Base-by-base conservation (phyloP, 2,888 invertebrate genomes). In the Dexiosoma caninum region DNA sequence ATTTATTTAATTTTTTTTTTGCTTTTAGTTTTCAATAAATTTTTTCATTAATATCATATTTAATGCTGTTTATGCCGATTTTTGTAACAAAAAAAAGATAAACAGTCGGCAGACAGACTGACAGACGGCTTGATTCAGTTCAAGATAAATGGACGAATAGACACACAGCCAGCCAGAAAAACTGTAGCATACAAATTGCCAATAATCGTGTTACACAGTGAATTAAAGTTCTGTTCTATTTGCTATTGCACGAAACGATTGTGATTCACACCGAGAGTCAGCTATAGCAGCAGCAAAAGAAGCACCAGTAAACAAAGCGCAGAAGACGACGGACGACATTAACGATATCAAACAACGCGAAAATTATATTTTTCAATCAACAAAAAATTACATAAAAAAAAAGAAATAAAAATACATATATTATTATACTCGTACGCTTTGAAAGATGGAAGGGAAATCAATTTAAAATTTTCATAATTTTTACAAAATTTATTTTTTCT, bases 151-250 rank as follows among this genome's bases (percentile, higher is more conserved):
- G 40, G 16, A 30, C 55, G 30, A 19, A 57, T 21, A 19, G 30
- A 42, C 32, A 37, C 12, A 71, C 59, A 60, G 16, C 30, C 30
- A 35, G 60, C 12, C 37, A 57, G 35, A 27, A 35, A n/a, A 42
- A 62, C 7, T 62, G 16, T 30, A 42, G 32, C 42, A 60, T 30
- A 67, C 70, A 76, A 67, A 67, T 62, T 23, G 60, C 53, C 64
- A 67, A 62, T 80, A 76, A 72, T 80, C 62, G 55, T 80, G 60
- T 72, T 80, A 62, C 60, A 76, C 75, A 71, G 53, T 49, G 44
- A 67, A 57, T 76, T 74, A 76, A 80, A 62, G 70, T 76, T 76
- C 37, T 44, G 35, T 60, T 60, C 46, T 64, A 27, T 37, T 70
- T 70, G 35, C 57, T 37, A 49, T 37, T 30, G 40, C 37, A 66